Base-by-base conservation (phyloP, 2,113 vertebrate species). In the Accipiter virgatus region DNA sequence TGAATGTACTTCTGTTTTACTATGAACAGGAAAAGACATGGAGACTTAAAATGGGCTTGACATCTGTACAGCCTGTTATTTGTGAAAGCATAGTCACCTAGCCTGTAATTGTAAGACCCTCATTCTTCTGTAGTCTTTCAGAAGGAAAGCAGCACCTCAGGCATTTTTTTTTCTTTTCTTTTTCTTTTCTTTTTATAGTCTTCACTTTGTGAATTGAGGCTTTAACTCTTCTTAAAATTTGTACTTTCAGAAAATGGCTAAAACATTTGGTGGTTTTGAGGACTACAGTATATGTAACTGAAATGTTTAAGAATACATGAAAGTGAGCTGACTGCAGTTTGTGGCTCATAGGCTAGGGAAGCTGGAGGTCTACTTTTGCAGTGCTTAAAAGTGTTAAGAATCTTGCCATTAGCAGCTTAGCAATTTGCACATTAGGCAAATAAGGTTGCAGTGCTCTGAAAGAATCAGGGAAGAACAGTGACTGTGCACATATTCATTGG, bases 341-440 rank as follows among this genome's bases (percentile, higher is more conserved):
- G 47, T 47, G 45, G 8, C 40, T 89, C 2, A 1, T 25, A 65
- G 52, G 16, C 16, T 3, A 10, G 26, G 47, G 23, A 48, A 56
- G 45, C 38, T 58, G 38, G 53, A 85, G 29, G 67, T 74, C 20
- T 42, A 3, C 45, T 81, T 83, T 12, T 87, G 22, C 48, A 26
- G 19, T 27, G 58, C 58, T 72, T 59, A 36, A 6, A 48, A 87
- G 53, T 27, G 55, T 82, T 70, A 38, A 73, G 89, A 70, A 73
- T 90, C 78, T 89, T 7, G 4, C 84, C 42, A 70, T 94, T 94
- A 95, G 40, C 66, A 91, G 15, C 84, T 86, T 50, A 40, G 81
- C 62, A 87, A 68, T 95, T 95, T 94, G 65, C 75, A 92, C 65
- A 74, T 96, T 53, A 94, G 72, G 59, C 77, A 92, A 95, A 92